These are phyloP conservation scores for Hemibagrus guttatus DNA, from an alignment of 2,797 vertebrate genomes.

Conservation along the genomic window DNA sequence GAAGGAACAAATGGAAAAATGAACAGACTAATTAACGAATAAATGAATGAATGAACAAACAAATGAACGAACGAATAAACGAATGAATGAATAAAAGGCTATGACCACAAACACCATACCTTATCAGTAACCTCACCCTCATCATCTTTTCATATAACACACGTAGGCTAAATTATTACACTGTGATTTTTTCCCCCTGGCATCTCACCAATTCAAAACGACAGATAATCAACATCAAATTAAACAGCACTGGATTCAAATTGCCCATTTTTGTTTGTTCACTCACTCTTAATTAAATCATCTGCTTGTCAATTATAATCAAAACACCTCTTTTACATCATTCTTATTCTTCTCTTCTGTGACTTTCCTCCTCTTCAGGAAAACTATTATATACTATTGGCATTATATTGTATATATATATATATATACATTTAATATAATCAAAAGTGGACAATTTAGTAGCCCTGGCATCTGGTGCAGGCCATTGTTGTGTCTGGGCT, in stretches of 20 bases:
- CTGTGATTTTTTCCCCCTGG: neutral
- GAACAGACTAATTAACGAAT: no score
- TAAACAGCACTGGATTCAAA: constrained; percentile 81
- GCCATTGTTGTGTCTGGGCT: neutral
- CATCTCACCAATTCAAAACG: constrained; percentile 32
- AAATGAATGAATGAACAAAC: no score
- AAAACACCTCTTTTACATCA: constrained; percentile 67
- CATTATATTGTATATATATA: neutral
- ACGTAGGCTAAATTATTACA: neutral
- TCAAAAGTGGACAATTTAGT: neutral
- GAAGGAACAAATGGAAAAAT: no score
- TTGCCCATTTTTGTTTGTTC: constrained; percentile 72
- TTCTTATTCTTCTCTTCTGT: neutral
- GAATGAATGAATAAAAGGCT: neutral
- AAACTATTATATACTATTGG: neutral
- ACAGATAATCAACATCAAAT: constrained; percentile 70
- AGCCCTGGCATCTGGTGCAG: neutral
- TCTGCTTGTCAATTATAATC: constrained; percentile 91
- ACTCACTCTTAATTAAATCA: constrained; percentile 76
- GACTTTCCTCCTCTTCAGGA: neutral
- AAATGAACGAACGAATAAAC: neutral
- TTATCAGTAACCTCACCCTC: neutral
- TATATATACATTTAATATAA: neutral
- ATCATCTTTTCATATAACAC: neutral
- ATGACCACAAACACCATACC: neutral